A percentile compares a stretch with the other conserved stretches of the same genome.
Conservation (phyloP, 2,797 vertebrate species). For the Eulemur coronatus region DNA sequence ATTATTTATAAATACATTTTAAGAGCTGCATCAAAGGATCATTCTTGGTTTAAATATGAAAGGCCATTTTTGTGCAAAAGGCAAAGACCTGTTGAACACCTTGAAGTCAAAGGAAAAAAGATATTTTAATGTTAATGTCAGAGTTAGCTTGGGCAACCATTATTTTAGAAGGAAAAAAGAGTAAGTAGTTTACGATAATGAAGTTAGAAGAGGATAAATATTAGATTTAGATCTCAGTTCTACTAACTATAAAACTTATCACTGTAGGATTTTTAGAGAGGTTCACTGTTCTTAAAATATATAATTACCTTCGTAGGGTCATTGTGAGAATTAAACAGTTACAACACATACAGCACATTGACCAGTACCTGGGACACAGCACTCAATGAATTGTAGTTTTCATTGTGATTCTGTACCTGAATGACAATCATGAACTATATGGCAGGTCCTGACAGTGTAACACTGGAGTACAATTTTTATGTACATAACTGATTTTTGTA, state of each 20-base stretch:
- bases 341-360: background rate
- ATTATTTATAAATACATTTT: constrained; percentile 85
- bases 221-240: background rate
- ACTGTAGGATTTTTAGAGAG: background rate
- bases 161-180: constrained; percentile 6
- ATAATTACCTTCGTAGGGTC: background rate
- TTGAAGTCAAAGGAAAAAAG: constrained; percentile 51
- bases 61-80: constrained; percentile 60
- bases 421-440: background rate
- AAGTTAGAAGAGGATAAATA: background rate
- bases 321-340: background rate
- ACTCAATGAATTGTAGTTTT: background rate
- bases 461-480: background rate
- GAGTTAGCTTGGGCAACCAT: background rate
- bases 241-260: background rate
- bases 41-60: constrained; percentile 75
- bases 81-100: constrained; percentile 72
- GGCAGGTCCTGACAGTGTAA: background rate
- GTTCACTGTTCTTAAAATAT: background rate
- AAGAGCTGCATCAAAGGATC: constrained; percentile 76
- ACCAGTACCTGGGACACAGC: background rate
- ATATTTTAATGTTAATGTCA: background rate
- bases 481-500: background rate
- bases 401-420: background rate
- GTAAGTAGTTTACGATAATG: background rate